Evolutionary conservation across 37 sponge, comb jelly and placozoan genomes (phyloP).

Genomic region (Crambe crambe): DNA sequence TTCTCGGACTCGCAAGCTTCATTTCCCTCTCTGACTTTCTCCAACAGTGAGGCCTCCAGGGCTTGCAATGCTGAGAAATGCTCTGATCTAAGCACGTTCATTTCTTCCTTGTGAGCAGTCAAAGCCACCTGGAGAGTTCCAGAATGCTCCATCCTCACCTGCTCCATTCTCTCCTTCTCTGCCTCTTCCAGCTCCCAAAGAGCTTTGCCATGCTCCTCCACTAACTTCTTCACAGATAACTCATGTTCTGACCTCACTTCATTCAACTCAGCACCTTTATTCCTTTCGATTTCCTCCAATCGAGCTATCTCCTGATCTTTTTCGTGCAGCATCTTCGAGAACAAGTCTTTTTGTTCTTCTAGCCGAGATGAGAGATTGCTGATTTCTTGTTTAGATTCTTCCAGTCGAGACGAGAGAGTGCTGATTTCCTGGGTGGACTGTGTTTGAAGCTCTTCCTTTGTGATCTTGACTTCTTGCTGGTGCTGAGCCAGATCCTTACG

Average conservation of each 20-base stretch:
- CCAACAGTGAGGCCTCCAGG: not conserved
- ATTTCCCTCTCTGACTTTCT: not conserved
- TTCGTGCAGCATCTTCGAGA: not conserved
- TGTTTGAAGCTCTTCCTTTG: not conserved
- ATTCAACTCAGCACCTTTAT: not conserved
- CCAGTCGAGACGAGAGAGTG: no score
- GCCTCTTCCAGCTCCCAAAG: not conserved
- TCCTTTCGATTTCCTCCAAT: not conserved
- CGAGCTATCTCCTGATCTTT: not conserved
- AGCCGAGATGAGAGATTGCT: no score
- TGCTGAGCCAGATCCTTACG: not conserved
- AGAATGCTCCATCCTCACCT: not conserved
- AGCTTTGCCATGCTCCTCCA: not conserved
- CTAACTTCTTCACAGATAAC: not conserved
- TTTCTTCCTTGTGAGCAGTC: not conserved
- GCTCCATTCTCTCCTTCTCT: not conserved
- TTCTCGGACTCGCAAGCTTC: not conserved
- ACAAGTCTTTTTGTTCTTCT: not conserved
- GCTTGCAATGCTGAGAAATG: not conserved
- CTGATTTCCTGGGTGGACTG: not conserved
- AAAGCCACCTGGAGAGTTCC: not conserved
- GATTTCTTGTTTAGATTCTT: no score
- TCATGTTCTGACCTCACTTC: not conserved
- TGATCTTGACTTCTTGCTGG: not conserved
- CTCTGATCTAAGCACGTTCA: not conserved